Evolutionary conservation across 2,113 vertebrate species (phyloP), one percentile per base, ranked within the genome.

Genomic region (Erpornis zantholeuca): DNA sequence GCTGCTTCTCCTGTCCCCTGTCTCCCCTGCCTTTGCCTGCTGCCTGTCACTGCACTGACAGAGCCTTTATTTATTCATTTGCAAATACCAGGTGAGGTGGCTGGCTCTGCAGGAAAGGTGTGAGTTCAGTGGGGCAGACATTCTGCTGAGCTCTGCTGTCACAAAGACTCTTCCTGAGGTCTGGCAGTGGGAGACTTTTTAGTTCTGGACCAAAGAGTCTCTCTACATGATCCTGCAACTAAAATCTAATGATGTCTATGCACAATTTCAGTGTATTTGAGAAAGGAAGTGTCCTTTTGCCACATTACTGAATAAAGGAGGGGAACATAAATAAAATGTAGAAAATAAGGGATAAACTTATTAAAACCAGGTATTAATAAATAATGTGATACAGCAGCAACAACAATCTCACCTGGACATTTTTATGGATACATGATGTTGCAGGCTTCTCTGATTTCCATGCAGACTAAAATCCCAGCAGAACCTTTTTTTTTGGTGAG

Each of bases 81-180:
- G 6, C 50, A 56, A 40, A 2, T 7, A 5, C 4, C 60, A 59
- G 73, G 49, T 63, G 76, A 54, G 71, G 70, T 77, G 63, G 42
- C 7, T 75, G 56, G 21, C 85, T 63, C 3, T 81, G 79, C 42
- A 50, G 90, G 80, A 17, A 15, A 40, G 66, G 83, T 50, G 82
- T 33, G 68, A 87, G 65, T 24, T 45, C 47, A 91, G 61, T 79
- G 76, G 66, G 92, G 47, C 90, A 90, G 57, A 52, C 40, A 14
- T 60, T 82, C 84, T 82, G 96, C 93, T 84, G 79, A 94, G 73
- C 61, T 75, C 36, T 73, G 87, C 84, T 86, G 65, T 61, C 61
- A 63, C 68, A 59, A 60, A 38, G 29, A 24, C 52, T 75, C 49
- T 49, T 8, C 4, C 28, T 54, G 25, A 35, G 45, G 59, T 69